phyloP scores from a whole-genome alignment of 2,888 invertebrate species.

The Venusia cambrica region DNA sequence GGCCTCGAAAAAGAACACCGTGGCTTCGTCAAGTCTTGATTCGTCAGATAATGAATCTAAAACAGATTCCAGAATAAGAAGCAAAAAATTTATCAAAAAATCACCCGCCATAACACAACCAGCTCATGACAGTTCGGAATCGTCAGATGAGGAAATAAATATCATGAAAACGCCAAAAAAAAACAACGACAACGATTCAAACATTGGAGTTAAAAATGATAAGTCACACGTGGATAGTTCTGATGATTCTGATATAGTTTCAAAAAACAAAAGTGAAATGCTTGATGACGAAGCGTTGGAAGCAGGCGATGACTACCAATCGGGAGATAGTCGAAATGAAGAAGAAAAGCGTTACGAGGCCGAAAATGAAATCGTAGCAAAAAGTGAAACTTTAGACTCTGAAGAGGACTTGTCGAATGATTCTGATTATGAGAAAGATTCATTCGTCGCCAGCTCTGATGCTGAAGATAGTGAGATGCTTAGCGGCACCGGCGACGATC shows the following conservation, averaged over 20 bases:
- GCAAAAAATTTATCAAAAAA: constrained; percentile 3
- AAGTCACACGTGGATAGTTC: constrained; percentile 23
- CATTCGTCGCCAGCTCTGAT: constrained; percentile 78
- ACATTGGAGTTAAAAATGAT: constrained; percentile 2
- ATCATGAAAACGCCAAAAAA: constrained; percentile 7
- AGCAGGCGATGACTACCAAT: constrained; percentile 65
- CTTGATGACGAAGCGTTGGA: constrained; percentile 63
- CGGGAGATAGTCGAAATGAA: constrained; percentile 73
- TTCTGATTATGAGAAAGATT: constrained; percentile 73
- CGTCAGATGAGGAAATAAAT: constrained; percentile 8
- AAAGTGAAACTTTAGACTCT: constrained; percentile 77
- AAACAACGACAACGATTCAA: constrained; percentile 1
- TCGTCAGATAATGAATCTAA: constrained; percentile 13
- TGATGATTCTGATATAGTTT: constrained; percentile 31
- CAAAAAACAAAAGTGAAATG: constrained; percentile 38
- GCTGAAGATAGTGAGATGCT: constrained; percentile 65
- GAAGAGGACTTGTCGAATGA: constrained; percentile 66
- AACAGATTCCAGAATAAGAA: constrained; percentile 1
- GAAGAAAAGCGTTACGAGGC: constrained; percentile 68
- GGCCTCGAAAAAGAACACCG: too few relatives aligned
- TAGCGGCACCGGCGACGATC: constrained; percentile 68
- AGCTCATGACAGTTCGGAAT: constrained; percentile 8
- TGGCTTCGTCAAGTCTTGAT: constrained; percentile 9
- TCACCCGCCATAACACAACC: constrained; percentile 6
- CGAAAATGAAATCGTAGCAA: constrained; percentile 71